These are phyloP conservation scores for Lacanobia wlatinum DNA, from an alignment of 2,888 invertebrate genomes.

Conservation along the genomic window DNA sequence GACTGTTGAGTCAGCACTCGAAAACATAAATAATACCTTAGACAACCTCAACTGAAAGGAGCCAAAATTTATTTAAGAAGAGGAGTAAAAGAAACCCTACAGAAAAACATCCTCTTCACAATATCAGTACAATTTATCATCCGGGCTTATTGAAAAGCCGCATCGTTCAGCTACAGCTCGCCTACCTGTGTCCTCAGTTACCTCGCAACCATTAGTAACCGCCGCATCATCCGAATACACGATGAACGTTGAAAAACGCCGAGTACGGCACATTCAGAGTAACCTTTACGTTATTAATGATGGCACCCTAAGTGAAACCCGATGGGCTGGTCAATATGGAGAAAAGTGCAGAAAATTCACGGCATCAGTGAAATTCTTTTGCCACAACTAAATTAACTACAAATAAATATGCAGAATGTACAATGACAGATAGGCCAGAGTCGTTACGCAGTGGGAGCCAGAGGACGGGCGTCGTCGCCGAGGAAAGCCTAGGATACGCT, in stretches of 20 bases:
- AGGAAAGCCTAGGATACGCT: no score
- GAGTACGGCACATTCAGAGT: conserved; percentile 41
- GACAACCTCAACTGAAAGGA: not conserved
- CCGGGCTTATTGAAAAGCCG: conserved; percentile 26
- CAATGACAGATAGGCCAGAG: no score
- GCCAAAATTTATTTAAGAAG: not conserved
- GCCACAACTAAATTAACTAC: no score
- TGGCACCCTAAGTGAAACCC: conserved; percentile 61
- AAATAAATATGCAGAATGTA: no score
- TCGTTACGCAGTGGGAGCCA: no score
- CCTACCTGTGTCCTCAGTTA: conserved; percentile 23
- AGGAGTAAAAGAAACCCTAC: not conserved
- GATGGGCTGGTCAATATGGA: conserved; percentile 21
- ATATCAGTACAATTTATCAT: conserved; percentile 43
- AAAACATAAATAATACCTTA: not conserved
- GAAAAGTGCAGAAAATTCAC: conserved; percentile 23
- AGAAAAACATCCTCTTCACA: conserved; percentile 6
- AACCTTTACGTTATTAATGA: conserved; percentile 67
- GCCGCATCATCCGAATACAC: conserved; percentile 48
- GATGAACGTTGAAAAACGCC: conserved; percentile 48
- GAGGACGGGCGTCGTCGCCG: no score
- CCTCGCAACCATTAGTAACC: conserved; percentile 36
- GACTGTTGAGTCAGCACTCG: not conserved
- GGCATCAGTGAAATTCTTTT: not conserved
- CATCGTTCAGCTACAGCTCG: not conserved